phyloP scores from a whole-genome alignment of 1,140 invertebrate genomes.

The Drosophila serrata region DNA sequence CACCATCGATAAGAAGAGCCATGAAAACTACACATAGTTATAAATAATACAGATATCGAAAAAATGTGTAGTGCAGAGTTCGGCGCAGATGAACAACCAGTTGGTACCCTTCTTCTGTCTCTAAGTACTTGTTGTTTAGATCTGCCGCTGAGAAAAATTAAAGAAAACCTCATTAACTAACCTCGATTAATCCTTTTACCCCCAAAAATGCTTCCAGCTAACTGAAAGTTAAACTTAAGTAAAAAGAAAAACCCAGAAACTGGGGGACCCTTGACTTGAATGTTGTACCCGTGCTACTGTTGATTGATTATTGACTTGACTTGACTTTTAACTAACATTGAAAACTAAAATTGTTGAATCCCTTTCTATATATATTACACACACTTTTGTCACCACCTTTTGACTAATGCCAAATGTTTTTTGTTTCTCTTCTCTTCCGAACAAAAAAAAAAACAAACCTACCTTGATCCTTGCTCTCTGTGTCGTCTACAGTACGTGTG shows the following conservation, averaged over 20 bases:
- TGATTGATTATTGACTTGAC: conserved; percentile 50
- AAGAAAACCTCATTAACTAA: conserved; percentile 22
- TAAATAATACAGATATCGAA: neutral
- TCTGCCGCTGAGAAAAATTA: conserved; percentile 30
- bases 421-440: conserved; percentile 64
- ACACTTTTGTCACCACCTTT: conserved; percentile 35
- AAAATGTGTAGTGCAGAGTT: conserved; percentile 47
- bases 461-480: conserved; percentile 50
- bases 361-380: conserved; percentile 22
- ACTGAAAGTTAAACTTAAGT: conserved; percentile 23
- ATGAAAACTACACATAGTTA: conserved; percentile 27
- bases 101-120: conserved; percentile 56
- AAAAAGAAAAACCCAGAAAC: conserved; percentile 31
- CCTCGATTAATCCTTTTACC: conserved; percentile 10
- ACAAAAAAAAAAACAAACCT: conserved; percentile 5
- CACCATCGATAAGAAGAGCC: conserved; percentile 35
- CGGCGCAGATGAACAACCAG: conserved; percentile 63
- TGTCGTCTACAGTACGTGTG: conserved; percentile 85
- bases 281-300: conserved; percentile 56
- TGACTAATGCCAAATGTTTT: conserved; percentile 72
- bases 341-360: conserved; percentile 38
- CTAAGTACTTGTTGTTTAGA: conserved; percentile 64
- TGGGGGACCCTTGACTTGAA: conserved; percentile 47
- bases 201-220: conserved; percentile 35
- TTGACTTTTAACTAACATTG: conserved; percentile 56